phyloP scores from a whole-genome alignment of 2,113 vertebrate species.

The Dipodomys ordii region DNA sequence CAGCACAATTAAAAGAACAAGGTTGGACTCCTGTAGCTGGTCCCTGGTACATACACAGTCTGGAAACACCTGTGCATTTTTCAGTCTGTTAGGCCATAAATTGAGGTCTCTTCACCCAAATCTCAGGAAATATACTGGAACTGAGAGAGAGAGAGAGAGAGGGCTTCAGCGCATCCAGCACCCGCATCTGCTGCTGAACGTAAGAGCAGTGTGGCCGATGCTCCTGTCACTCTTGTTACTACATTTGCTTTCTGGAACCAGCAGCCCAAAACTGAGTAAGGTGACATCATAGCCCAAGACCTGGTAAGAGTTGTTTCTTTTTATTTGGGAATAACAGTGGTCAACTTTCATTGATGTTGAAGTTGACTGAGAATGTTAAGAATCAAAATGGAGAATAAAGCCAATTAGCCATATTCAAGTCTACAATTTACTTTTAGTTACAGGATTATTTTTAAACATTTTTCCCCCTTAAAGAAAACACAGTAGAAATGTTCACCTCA shows the following conservation, averaged over 20 bases:
- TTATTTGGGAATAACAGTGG: conserved; percentile 66
- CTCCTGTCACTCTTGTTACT: neutral
- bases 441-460: neutral
- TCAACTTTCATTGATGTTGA: conserved; percentile 42
- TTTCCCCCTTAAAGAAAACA: conserved; percentile 25
- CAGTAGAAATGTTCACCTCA: conserved; percentile 27
- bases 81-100: neutral
- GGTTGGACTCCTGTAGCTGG: neutral
- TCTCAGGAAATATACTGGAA: neutral
- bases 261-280: conserved; percentile 24
- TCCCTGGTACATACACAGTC: neutral
- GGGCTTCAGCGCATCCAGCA: neutral
- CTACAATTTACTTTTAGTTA: conserved; percentile 38
- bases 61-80: conserved; percentile 1
- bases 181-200: too few species aligned
- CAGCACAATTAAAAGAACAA: neutral
- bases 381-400: conserved; percentile 49
- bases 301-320: conserved; percentile 65
- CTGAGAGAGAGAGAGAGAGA: neutral
- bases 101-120: neutral
- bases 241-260: neutral
- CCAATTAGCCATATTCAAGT: conserved; percentile 15
- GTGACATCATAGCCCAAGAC: conserved; percentile 47
- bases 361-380: conserved; percentile 31
- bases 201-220: neutral